Evolutionary conservation across 2,797 vertebrate species (phyloP).

Genomic region (Platalea minor): DNA sequence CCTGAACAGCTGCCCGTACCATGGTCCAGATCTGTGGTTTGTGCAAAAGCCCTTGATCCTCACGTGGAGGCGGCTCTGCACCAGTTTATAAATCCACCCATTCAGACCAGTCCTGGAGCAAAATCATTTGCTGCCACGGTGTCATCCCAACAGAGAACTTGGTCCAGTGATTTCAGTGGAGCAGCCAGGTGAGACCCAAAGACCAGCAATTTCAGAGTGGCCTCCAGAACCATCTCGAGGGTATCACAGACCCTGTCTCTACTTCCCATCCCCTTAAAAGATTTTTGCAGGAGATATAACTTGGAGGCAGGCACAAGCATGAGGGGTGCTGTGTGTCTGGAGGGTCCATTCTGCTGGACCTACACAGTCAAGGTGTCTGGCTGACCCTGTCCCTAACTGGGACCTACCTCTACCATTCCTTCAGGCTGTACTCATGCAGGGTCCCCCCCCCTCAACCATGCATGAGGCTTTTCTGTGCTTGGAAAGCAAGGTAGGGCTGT

Average conservation of each 20-base stretch:
- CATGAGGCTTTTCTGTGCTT: not conserved
- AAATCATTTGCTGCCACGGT: fast-evolving
- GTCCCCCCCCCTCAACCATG: too few species aligned
- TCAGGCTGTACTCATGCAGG: not conserved
- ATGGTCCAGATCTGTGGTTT: not conserved
- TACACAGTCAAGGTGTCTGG: fast-evolving
- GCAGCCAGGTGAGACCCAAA: not conserved
- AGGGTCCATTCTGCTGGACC: not conserved
- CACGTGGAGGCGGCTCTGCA: not conserved
- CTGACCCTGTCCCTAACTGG: not conserved
- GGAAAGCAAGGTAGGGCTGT: not conserved
- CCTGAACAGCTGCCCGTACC: not conserved
- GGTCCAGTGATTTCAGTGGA: not conserved
- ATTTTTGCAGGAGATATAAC: not conserved
- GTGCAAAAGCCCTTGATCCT: not conserved
- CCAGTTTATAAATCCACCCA: not conserved
- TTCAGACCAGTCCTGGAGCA: not conserved
- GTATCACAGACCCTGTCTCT: not conserved
- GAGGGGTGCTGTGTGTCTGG: not conserved
- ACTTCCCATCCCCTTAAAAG: not conserved
- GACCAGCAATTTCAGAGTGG: not conserved
- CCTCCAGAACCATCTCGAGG: not conserved
- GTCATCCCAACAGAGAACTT: not conserved
- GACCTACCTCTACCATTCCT: not conserved
- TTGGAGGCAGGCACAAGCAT: not conserved